Evolutionary conservation across 1,140 invertebrate species (phyloP), one percentile per base, ranked within the genome.

Genomic region (Drosophila kikkawai): DNA sequence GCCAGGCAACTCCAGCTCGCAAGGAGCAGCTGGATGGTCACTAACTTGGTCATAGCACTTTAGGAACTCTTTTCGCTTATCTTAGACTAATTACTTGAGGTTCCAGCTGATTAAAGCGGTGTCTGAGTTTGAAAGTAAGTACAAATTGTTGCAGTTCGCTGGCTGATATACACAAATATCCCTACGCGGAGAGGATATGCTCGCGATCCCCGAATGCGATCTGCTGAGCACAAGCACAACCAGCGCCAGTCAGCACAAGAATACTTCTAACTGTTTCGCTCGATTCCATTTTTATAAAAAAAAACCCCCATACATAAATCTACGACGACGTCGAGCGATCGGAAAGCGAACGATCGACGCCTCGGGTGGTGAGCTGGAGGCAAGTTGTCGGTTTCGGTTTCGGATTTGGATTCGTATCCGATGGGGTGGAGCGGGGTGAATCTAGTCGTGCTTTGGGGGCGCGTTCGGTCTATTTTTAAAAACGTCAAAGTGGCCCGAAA

Each of bases 201-300:
- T 66, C 22, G 67, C 34, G 67, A 66, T 67, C 74, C 61, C 60
- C 47, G 45, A 53, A 61, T 22, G 32, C 64, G n/a, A 51, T 39
- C 64, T 68, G 75, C 64, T 68, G 75, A 69, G 48, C 82, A 64
- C 78, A 69, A 70, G 80, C 85, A 88, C 84, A 79, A 90, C 78
- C 85, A 79, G 81, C 78, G 84, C 73, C 80, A 79, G 70, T 75
- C 85, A 88, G 64, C 76, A 78, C 75, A 90, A 90, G 86, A 90
- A 90, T 90, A 90, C 85, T 90, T 90, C 85, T 90, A 85, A 90
- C 78, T 82, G 78, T 90, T 85, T 79, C 67, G 53, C 44, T 36
- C 67, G 74, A 57, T 66, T 73, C 79, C 78, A 51, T 80, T 87
- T 79, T 87, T 87, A 88, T 87, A 87, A 84, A 80, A 80, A 79